phyloP scores from a whole-genome alignment of 2,113 vertebrate species.

The Lagopus leucura region DNA sequence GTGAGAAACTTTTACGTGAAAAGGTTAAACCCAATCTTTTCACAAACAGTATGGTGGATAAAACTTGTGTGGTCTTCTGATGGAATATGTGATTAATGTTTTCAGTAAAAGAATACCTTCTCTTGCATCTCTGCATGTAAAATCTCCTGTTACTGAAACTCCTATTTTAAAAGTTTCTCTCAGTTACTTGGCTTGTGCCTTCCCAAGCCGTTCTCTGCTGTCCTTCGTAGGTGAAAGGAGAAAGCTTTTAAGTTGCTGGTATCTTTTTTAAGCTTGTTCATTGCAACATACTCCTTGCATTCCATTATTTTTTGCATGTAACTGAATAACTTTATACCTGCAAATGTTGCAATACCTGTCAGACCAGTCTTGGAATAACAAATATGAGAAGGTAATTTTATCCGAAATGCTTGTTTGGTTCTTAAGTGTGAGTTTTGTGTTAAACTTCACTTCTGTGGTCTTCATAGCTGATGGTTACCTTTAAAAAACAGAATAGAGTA shows the following conservation, averaged over 20 bases:
- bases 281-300: conserved; percentile 52
- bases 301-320: conserved; percentile 61
- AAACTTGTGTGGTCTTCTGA: not conserved
- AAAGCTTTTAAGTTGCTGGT: not conserved
- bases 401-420: conserved; percentile 54
- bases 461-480: not conserved
- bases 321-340: conserved; percentile 66
- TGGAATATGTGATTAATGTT: not conserved
- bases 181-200: not conserved
- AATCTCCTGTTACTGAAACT: not conserved
- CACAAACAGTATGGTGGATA: not conserved
- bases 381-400: conserved; percentile 54
- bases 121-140: not conserved
- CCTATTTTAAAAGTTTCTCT: not conserved
- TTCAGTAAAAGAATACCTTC: not conserved
- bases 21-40: not conserved
- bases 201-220: not conserved
- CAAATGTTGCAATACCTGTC: conserved; percentile 59
- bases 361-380: conserved; percentile 61
- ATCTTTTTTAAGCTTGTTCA: conserved; percentile 17
- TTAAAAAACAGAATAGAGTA: conserved; percentile 1
- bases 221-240: conserved; percentile 40
- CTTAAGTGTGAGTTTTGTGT: conserved; percentile 23
- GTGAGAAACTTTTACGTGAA: not conserved
- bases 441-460: conserved; percentile 50